phyloP scores from a whole-genome alignment of 1,140 invertebrate genomes.

The Caenorhabditis inopinata region DNA sequence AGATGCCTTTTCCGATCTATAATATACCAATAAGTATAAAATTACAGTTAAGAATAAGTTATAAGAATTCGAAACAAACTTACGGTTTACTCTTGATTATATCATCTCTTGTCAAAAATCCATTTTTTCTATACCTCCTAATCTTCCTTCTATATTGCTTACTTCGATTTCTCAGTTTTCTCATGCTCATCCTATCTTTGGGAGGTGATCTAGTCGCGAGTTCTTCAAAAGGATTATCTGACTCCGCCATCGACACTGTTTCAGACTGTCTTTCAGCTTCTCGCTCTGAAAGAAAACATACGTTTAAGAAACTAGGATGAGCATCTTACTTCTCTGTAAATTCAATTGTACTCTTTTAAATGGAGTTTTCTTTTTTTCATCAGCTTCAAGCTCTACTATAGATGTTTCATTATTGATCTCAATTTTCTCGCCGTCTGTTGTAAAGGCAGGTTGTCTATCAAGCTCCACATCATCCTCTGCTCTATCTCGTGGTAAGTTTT shows the following conservation, averaged over 20 bases:
- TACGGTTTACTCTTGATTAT: neutral
- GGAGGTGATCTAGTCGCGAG: constrained; percentile 33
- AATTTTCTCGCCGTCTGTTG: neutral
- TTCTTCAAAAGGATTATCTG: constrained; percentile 36
- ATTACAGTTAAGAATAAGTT: too few species aligned
- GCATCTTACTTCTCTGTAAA: neutral
- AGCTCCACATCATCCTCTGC: constrained; percentile 27
- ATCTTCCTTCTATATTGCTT: neutral
- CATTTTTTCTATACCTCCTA: constrained; percentile 3
- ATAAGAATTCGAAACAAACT: neutral
- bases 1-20: neutral
- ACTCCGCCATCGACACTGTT: neutral
- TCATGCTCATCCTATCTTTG: neutral
- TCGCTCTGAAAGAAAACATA: neutral
- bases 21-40: too few species aligned
- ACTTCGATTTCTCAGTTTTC: neutral
- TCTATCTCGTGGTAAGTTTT: constrained; percentile 7
- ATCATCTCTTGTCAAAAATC: constrained; percentile 1
- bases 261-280: neutral
- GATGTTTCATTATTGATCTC: neutral
- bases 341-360: constrained; percentile 17
- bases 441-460: constrained; percentile 1
- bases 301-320: too few species aligned
- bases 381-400: neutral
- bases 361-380: neutral